Evolutionary conservation across 2,888 invertebrate genomes (phyloP), one percentile per base, ranked within the genome.

Genomic region (Rhaphigaster nebulosa): DNA sequence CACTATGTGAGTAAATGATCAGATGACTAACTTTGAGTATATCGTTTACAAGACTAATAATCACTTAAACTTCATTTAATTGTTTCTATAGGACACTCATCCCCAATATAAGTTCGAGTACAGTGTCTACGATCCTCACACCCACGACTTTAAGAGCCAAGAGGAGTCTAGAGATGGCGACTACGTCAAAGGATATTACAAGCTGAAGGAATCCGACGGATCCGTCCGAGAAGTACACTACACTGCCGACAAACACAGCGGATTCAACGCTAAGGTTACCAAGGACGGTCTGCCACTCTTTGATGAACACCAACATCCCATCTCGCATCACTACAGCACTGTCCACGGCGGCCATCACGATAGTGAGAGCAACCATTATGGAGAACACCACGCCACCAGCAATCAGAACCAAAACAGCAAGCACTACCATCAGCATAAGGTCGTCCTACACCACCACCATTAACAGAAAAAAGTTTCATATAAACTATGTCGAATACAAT

Each of bases 61-160:
- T 70, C 18, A 4, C 12, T 29, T 84, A 41, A 38, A 15, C n/a
- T 29, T 26, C n/a, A 38, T 87, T 12, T 50, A 50, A 15, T 15
- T 13, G 12, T 54, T 88, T 88, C n/a, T 34, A n/a, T 5, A 88
- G 88, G 88, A 88, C 20, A 29, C 50, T n/a, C 54, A 54, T 18
- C 88, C 45, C n/a, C 50, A 88, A 15, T 88, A 88, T 29, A 54
- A 88, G n/a, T 88, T 88, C 38, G 56, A 88, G 29, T 88, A 88
- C 88, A 54, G 56, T 20, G 88, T 87, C 34, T 15, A 88, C 56
- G 88, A 88, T 54, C 88, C 88, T 34, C 54, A 88, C 56, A 52
- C 50, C 88, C 88, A 88, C 34, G 88, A 87, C 87, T n/a, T 87
- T 15, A 88, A 88, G 88, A 88, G 88, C 88, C 88, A 88, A 34